Conservation (phyloP, 2,888 invertebrate species). For the Agonum fuliginosum region DNA sequence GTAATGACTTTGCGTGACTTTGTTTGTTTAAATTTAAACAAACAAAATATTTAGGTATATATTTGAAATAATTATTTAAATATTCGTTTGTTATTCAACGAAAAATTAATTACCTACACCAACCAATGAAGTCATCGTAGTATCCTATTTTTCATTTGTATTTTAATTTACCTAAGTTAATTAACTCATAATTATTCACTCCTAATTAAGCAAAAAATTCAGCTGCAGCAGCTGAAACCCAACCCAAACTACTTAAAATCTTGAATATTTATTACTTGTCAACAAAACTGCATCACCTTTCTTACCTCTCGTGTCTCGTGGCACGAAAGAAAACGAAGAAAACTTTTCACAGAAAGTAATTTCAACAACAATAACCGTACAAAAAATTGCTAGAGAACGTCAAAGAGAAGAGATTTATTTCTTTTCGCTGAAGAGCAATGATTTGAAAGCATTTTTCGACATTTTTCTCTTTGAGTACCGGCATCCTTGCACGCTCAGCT, state of each 20-base stretch:
- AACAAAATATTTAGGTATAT: too few species aligned
- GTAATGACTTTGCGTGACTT: too few species aligned
- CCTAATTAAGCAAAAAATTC: neutral
- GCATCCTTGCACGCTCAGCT: neutral
- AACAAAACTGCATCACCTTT: conserved; percentile 1
- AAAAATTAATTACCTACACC: neutral
- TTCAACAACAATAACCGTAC: neutral
- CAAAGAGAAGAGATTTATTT: neutral
- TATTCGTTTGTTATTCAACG: too few species aligned
- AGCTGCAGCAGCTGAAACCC: conserved; percentile 29
- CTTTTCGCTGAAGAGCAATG: neutral
- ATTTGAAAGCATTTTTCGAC: neutral
- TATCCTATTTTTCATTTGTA: too few species aligned
- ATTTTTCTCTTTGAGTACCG: too few species aligned
- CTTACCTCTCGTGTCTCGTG: neutral
- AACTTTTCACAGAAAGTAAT: neutral
- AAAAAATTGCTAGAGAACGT: neutral
- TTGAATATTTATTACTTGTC: conserved; percentile 34
- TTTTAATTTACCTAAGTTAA: too few species aligned
- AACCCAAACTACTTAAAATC: conserved; percentile 19
- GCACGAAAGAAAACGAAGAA: neutral
- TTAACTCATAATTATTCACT: neutral
- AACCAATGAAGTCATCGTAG: too few species aligned
- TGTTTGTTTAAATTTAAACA: too few species aligned
- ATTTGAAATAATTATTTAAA: too few species aligned